These are phyloP conservation scores for Enteromius radiatus DNA, from an alignment of 2,797 vertebrate species.

Conservation along the genomic window DNA sequence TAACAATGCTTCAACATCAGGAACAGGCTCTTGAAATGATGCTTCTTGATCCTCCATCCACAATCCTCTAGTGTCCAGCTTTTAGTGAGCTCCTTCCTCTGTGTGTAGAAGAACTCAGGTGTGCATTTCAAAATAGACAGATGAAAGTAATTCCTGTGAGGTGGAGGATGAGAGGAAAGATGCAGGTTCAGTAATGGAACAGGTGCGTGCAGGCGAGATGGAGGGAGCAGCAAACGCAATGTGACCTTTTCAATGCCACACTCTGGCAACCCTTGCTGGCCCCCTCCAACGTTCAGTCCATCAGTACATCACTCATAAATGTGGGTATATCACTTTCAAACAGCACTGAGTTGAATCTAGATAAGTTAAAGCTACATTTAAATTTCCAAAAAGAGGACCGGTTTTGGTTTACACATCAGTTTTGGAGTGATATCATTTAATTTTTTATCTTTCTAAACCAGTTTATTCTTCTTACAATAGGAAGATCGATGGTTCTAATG, in stretches of 20 bases:
- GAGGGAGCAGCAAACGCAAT: conserved; percentile 37
- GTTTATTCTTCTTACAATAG: conserved; percentile 66
- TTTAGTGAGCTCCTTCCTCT: conserved; percentile 19
- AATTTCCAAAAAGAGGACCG: not conserved
- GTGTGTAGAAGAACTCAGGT: conserved; percentile 53
- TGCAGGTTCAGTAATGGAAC: conserved; percentile 59
- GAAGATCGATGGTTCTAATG: conserved; percentile 87
- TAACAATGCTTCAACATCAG: conserved; percentile 5
- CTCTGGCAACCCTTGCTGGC: conserved; percentile 46
- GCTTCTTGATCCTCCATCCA: conserved; percentile 22
- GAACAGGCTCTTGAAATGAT: conserved; percentile 7
- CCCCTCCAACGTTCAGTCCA: conserved; percentile 28
- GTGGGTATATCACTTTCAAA: not conserved
- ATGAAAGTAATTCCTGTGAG: conserved; percentile 57
- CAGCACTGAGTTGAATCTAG: not conserved
- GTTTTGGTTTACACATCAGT: not conserved
- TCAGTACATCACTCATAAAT: conserved; percentile 28
- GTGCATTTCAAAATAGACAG: conserved; percentile 46
- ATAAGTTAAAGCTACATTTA: not conserved
- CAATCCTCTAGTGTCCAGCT: conserved; percentile 13
- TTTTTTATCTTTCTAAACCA: not conserved
- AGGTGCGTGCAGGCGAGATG: conserved; percentile 42
- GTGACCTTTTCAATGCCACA: conserved; percentile 55
- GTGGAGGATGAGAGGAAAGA: conserved; percentile 42
- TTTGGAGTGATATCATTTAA: not conserved